These are phyloP conservation scores for Erebia palarica DNA, from an alignment of 2,888 invertebrate species.

Conservation along the genomic window DNA sequence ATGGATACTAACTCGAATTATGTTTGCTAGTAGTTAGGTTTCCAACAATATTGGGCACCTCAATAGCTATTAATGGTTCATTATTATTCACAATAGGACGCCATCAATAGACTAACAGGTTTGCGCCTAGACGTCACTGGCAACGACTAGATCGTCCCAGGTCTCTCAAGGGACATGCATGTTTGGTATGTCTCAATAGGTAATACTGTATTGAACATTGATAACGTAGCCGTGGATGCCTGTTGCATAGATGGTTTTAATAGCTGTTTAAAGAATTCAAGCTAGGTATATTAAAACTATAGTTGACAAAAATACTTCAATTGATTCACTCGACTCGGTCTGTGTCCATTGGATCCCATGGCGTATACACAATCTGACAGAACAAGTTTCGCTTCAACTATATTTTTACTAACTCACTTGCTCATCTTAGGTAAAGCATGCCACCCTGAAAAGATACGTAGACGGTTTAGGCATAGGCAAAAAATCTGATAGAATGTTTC, in stretches of 20 bases:
- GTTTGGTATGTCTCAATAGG: conserved; percentile 36
- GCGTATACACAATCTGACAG: too few relatives aligned
- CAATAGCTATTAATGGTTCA: conserved; percentile 10
- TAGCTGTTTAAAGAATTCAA: too few relatives aligned
- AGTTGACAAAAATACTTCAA: too few relatives aligned
- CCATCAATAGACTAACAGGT: conserved; percentile 27
- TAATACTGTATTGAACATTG: not conserved
- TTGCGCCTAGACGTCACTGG: conserved; percentile 29
- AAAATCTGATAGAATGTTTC: too few relatives aligned
- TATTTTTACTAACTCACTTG: too few relatives aligned
- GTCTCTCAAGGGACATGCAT: conserved; percentile 33
- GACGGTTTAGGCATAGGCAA: too few relatives aligned
- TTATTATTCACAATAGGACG: conserved; percentile 22
- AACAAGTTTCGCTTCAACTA: too few relatives aligned
- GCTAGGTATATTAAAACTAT: too few relatives aligned
- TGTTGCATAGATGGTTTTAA: not conserved
- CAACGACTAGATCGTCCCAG: conserved; percentile 27
- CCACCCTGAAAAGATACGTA: too few relatives aligned
- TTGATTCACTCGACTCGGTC: too few relatives aligned
- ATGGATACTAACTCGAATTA: not conserved
- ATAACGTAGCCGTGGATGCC: not conserved
- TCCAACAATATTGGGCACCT: not conserved
- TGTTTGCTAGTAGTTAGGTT: conserved; percentile 5
- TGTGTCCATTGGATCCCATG: too few relatives aligned
- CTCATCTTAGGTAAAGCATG: too few relatives aligned